phyloP scores from a whole-genome alignment of 2,888 invertebrate genomes.

The Acanthopleura granulata region DNA sequence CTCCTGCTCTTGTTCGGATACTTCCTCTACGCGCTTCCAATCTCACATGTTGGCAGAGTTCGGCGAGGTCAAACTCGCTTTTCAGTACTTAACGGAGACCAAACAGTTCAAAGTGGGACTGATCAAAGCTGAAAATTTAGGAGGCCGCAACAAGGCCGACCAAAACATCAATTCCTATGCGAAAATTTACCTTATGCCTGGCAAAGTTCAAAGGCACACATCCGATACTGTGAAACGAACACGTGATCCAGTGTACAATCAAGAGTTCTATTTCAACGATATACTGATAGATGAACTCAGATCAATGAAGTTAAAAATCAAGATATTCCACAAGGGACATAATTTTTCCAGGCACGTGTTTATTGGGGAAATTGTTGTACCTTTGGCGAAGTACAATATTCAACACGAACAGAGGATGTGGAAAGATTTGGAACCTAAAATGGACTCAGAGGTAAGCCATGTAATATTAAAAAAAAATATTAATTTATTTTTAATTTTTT shows the following conservation, averaged over 20 bases:
- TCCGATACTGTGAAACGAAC: conserved; percentile 66
- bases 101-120: conserved; percentile 67
- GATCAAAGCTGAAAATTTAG: conserved; percentile 64
- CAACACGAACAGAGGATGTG: conserved; percentile 69
- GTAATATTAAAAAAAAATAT: no score
- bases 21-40: conserved; percentile 14
- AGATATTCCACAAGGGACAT: conserved; percentile 65
- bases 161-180: conserved; percentile 66
- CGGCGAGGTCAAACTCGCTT: conserved; percentile 65
- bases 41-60: conserved; percentile 40
- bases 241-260: conserved; percentile 66
- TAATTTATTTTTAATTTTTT: no score
- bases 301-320: conserved; percentile 62
- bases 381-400: conserved; percentile 65
- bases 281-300: conserved; percentile 66
- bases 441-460: conserved; percentile 45
- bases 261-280: conserved; percentile 70
- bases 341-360: conserved; percentile 66
- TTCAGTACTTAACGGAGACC: conserved; percentile 69
- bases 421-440: conserved; percentile 65
- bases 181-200: conserved; percentile 69
- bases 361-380: conserved; percentile 69
- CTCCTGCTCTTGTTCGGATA: conserved; percentile 25
- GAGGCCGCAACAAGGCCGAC: conserved; percentile 62
- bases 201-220: conserved; percentile 68